These are phyloP conservation scores for Pseudomyrmex flavicornis DNA, from an alignment of 1,140 invertebrate species.

Conservation along the genomic window DNA sequence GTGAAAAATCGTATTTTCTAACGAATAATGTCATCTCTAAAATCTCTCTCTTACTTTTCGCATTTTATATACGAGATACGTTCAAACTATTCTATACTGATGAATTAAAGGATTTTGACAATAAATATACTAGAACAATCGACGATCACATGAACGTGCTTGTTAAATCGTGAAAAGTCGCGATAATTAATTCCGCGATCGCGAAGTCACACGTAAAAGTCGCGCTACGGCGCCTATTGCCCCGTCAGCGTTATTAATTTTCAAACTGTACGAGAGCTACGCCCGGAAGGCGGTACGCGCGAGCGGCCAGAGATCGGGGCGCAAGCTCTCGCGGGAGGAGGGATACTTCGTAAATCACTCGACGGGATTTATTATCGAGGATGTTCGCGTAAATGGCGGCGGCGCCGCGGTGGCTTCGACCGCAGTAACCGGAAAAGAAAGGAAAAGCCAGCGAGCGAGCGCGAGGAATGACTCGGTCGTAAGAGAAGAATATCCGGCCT, in stretches of 20 bases:
- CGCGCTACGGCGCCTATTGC: slow-evolving; percentile 37
- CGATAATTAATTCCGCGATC: slow-evolving; percentile 54
- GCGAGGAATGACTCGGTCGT: slow-evolving; percentile 36
- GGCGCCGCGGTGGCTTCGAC: slow-evolving; percentile 31
- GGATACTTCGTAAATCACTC: slow-evolving; percentile 66
- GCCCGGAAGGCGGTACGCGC: slow-evolving; percentile 34
- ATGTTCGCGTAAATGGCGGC: slow-evolving; percentile 61
- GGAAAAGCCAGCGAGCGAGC: slow-evolving; percentile 37
- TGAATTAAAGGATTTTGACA: background rate
- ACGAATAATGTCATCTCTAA: background rate
- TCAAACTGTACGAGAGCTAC: slow-evolving; percentile 43
- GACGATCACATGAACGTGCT: background rate
- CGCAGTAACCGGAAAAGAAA: slow-evolving; percentile 38
- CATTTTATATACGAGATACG: slow-evolving; percentile 5
- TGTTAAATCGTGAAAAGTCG: background rate
- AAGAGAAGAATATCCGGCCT: slow-evolving; percentile 58
- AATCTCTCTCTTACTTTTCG: background rate
- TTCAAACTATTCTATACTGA: background rate
- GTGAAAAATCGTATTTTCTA: background rate
- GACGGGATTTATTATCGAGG: slow-evolving; percentile 66
- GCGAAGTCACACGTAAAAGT: slow-evolving; percentile 24
- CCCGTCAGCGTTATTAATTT: slow-evolving; percentile 56
- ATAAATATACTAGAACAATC: slow-evolving; percentile 1
- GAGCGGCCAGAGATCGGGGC: background rate
- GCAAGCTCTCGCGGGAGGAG: background rate